A percentile compares a stretch with the other conserved stretches of the same genome.
Evolutionary conservation across 2,797 vertebrate species (phyloP).

Genomic region (Balearica regulorum): DNA sequence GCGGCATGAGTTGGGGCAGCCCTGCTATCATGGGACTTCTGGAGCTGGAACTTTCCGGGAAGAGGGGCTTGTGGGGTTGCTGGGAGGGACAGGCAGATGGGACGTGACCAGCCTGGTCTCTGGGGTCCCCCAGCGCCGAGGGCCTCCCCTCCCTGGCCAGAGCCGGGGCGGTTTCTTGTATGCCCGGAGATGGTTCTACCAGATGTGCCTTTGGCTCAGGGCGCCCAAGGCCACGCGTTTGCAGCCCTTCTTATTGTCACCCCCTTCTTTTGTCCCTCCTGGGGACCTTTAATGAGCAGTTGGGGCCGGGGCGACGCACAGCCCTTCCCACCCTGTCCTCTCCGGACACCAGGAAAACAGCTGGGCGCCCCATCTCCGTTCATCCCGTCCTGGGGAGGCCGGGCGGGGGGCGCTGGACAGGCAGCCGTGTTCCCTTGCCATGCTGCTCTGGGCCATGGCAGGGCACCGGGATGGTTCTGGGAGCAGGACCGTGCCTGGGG

Average conservation of each 20-base stretch:
- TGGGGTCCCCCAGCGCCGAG: background rate
- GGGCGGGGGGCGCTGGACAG: fast-evolving
- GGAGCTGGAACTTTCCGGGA: background rate
- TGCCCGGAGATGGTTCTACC: background rate
- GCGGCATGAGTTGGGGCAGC: background rate
- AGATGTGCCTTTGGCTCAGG: slow-evolving; percentile 35
- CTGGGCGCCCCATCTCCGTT: background rate
- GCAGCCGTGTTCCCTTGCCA: background rate
- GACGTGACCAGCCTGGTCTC: background rate
- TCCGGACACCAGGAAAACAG: background rate
- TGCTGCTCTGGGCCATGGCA: background rate
- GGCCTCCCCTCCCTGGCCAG: background rate
- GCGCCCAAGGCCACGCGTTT: background rate
- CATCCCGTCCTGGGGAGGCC: background rate
- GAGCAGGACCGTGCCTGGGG: background rate
- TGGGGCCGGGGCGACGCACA: fast-evolving
- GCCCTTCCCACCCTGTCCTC: background rate
- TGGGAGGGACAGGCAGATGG: background rate
- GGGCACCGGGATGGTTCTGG: background rate
- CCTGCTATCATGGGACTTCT: background rate
- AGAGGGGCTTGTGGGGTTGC: background rate
- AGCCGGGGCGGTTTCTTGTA: background rate
- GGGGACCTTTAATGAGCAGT: background rate
- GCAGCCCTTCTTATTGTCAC: background rate
- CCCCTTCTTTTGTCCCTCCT: background rate